Percentiles rank a stretch among this genome's conserved stretches.
Conservation (phyloP, 2,888 invertebrate genomes). For the Deladenus siricidicola region DNA sequence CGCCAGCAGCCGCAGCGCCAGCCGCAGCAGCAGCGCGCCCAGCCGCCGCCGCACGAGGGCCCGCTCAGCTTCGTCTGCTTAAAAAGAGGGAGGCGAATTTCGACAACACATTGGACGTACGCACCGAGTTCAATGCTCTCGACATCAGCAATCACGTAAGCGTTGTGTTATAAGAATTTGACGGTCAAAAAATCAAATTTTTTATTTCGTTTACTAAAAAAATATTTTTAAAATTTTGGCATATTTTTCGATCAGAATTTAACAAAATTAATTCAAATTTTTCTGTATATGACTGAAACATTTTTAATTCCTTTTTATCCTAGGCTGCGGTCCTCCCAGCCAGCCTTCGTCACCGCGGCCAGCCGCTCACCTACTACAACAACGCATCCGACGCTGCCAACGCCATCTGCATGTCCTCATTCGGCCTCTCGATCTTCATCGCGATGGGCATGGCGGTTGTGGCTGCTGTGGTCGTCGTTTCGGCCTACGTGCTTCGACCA, state of each 20-base stretch:
- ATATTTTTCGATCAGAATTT: neutral
- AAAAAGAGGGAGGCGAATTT: slow-evolving; percentile 39
- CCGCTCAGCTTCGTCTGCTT: slow-evolving; percentile 41
- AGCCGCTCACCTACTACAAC: slow-evolving; percentile 6
- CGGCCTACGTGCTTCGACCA: slow-evolving; percentile 23
- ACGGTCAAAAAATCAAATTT: too few species aligned
- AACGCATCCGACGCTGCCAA: slow-evolving; percentile 22
- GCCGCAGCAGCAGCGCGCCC: slow-evolving; percentile 4
- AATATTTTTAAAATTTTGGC: neutral
- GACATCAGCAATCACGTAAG: slow-evolving; percentile 37
- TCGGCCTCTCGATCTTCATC: slow-evolving; percentile 28
- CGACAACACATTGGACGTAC: slow-evolving; percentile 42
- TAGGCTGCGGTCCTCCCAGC: slow-evolving; percentile 24
- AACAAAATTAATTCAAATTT: neutral
- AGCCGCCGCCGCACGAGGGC: slow-evolving; percentile 16
- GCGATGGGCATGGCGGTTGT: slow-evolving; percentile 26
- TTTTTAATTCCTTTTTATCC: neutral
- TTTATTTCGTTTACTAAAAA: too few species aligned
- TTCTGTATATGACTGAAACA: neutral
- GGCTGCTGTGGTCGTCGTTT: slow-evolving; percentile 22
- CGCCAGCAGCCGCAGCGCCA: slow-evolving; percentile 2
- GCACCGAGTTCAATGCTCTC: slow-evolving; percentile 47
- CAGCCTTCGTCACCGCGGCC: slow-evolving; percentile 21
- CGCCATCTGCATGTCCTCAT: slow-evolving; percentile 28
- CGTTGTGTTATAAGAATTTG: neutral